Base-by-base conservation (phyloP, 2,797 vertebrate genomes). In the Smutsia temminckii region DNA sequence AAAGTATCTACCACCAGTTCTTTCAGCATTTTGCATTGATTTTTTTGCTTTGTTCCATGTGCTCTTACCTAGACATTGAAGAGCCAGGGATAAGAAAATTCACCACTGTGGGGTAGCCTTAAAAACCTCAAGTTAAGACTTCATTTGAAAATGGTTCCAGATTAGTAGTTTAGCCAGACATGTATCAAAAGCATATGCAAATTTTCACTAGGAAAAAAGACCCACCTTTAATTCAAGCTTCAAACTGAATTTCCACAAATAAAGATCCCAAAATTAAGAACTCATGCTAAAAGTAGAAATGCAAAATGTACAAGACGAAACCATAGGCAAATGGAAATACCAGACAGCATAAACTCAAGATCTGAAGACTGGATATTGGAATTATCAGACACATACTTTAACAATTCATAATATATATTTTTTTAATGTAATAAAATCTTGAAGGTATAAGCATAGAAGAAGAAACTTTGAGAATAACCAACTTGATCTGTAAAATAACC, bases 101-200 rank as follows among this genome's bases (percentile, higher is more conserved):
- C 25, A 49, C 32, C 55, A 81, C 46, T 81, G 18, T 61, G 32
- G 6, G 9, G 4, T 27, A 93, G 32, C 10, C 40, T 79, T 75
- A 57, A 51, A 79, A 85, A 86, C 12, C 21, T 77, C 29, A 89
- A 64, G 32, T 27, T 61, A 32, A 77, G 12, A 87, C 68, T 46
- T 93, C 83, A 83, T n/a, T 93, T 78, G 34, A 95, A 93, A 89
- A 66, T 93, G 20, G 14, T 72, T 88, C 57, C 37, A 78, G 9
- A 16, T 77, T 85, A 94, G 32, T 55, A 90, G 37, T 9, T 89
- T 66, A 42, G 7, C 5, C 32, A 78, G n/a, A 4, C 3, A 83
- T 74, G 42, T 93, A 69, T 79, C 42, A 91, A 96, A 92, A 89
- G 25, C 20, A 89, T 64, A 63, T 68, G 13, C n/a, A 80, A 91